Percentiles rank a stretch among this genome's conserved stretches.
Evolutionary conservation across 64 coral and sea anemone species (phyloP).

Genomic region (Pachyseris speciosa): DNA sequence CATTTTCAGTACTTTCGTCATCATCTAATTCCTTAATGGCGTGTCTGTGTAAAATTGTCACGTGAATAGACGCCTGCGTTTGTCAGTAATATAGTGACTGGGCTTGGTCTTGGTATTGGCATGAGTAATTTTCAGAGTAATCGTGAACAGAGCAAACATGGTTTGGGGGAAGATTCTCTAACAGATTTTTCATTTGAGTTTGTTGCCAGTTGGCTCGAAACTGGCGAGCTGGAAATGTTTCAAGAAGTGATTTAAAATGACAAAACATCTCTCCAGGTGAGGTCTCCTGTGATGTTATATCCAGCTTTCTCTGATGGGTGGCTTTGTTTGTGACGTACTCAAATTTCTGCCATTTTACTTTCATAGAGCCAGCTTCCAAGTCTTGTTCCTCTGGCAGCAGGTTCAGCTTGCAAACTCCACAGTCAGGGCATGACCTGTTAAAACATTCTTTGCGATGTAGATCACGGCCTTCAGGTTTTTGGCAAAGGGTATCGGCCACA

Average conservation of each 20-base stretch:
- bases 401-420: constrained; percentile 42
- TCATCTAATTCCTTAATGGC: neutral
- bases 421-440: constrained; percentile 31
- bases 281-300: constrained; percentile 19
- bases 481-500: constrained; percentile 22
- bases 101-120: constrained; percentile 3
- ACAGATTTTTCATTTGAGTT: neutral
- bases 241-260: constrained; percentile 27
- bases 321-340: constrained; percentile 52
- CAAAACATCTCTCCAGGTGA: constrained; percentile 63
- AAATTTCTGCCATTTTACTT: constrained; percentile 60
- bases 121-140: constrained; percentile 30
- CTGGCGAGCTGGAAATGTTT: constrained; percentile 6
- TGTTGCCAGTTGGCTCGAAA: constrained; percentile 57
- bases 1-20: neutral
- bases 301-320: neutral
- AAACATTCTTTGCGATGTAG: constrained; percentile 27
- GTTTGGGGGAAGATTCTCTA: neutral
- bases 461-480: neutral
- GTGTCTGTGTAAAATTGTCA: constrained; percentile 19
- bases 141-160: constrained; percentile 46
- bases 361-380: neutral
- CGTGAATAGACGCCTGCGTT: constrained; percentile 18
- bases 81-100: neutral
- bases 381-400: constrained; percentile 15